phyloP scores from a whole-genome alignment of 1,140 invertebrate genomes.

The Ceratoteleas bidentatus region DNA sequence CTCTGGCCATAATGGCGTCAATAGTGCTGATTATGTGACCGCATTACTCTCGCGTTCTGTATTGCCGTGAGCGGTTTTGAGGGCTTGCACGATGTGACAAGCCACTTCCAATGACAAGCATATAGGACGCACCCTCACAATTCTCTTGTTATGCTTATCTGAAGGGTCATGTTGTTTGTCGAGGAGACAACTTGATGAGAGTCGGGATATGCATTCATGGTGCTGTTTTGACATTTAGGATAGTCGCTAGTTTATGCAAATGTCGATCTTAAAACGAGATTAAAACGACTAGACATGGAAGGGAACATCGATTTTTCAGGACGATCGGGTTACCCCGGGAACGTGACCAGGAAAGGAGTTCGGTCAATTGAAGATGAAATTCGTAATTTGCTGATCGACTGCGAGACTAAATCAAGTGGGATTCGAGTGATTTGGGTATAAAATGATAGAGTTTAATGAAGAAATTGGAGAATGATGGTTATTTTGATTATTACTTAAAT shows the following conservation, averaged over 20 bases:
- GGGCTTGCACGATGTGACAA: constrained; percentile 62
- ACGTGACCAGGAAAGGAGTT: too few species aligned
- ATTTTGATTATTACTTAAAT: too few species aligned
- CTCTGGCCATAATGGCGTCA: constrained; percentile 71
- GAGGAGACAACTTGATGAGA: constrained; percentile 44
- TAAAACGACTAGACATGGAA: too few species aligned
- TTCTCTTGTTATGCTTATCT: constrained; percentile 35
- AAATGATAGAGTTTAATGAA: too few species aligned
- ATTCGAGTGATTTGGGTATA: too few species aligned
- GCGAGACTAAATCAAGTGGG: too few species aligned
- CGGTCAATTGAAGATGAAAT: too few species aligned
- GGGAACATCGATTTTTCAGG: too few species aligned
- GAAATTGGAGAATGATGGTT: too few species aligned
- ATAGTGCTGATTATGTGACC: constrained; percentile 77
- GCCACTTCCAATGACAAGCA: constrained; percentile 64
- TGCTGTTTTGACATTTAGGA: constrained; percentile 46
- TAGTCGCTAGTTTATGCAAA: background rate
- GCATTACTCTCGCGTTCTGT: constrained; percentile 60
- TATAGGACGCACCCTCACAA: constrained; percentile 47
- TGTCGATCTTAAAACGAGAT: constrained; percentile 10
- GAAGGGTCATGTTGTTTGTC: constrained; percentile 54
- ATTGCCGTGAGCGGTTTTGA: constrained; percentile 61
- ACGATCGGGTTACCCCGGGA: too few species aligned
- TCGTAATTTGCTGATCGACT: too few species aligned
- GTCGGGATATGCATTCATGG: constrained; percentile 30